Conservation (phyloP, 2,888 invertebrate genomes). For the Malacosoma neustria region DNA sequence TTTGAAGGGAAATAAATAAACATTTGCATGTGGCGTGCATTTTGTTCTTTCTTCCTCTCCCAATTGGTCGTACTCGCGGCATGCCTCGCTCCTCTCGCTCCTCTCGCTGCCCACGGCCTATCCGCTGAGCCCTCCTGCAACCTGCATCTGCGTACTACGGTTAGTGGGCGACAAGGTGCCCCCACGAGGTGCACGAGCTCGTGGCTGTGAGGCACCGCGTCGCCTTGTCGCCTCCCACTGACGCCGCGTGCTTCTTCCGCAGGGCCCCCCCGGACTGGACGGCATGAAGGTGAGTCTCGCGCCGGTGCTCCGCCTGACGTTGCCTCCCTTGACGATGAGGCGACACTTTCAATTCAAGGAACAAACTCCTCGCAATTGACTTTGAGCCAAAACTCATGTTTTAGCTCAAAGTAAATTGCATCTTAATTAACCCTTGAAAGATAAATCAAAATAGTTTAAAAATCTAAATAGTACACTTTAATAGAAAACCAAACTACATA, state of each 20-base stretch:
- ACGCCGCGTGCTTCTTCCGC: conserved; percentile 68
- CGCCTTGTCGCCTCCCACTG: conserved; percentile 2
- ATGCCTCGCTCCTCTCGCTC: conserved; percentile 1
- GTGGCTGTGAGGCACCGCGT: neutral
- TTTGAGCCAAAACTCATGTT: too few relatives aligned
- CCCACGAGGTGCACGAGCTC: too few relatives aligned
- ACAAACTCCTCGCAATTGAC: too few relatives aligned
- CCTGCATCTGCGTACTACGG: conserved; percentile 22
- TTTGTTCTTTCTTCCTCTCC: conserved; percentile 29
- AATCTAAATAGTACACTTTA: too few relatives aligned
- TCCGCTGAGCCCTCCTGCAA: neutral
- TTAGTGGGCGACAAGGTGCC: conserved; percentile 58
- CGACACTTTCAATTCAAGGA: conserved; percentile 9
- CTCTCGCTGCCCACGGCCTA: too few relatives aligned
- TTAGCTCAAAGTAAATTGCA: too few relatives aligned
- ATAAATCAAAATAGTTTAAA: too few relatives aligned
- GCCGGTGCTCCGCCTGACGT: neutral
- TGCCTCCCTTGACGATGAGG: neutral
- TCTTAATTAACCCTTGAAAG: too few relatives aligned
- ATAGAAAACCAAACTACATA: too few relatives aligned
- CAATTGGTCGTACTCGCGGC: conserved; percentile 1
- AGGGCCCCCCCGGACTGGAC: conserved; percentile 95
- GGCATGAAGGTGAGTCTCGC: conserved; percentile 91
- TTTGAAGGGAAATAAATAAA: conserved; percentile 69
- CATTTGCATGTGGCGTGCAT: conserved; percentile 67